phyloP scores from a whole-genome alignment of 2,113 vertebrate genomes.

The Pongo abelii region DNA sequence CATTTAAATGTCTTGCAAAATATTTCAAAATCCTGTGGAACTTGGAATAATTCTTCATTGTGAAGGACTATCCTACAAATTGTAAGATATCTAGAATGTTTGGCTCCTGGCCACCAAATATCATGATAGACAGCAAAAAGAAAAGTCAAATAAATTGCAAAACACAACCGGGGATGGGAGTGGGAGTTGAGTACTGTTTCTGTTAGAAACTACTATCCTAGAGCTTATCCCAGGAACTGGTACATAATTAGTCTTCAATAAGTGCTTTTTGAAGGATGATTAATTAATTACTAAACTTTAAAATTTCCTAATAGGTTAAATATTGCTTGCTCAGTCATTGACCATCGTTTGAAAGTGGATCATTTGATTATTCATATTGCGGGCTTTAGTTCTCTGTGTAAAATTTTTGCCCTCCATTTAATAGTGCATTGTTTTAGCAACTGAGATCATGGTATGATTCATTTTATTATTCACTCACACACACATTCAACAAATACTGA shows the following conservation, averaged over 20 bases:
- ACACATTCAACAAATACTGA: background rate
- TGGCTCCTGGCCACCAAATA: background rate
- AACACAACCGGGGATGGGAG: background rate
- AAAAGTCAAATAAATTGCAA: background rate
- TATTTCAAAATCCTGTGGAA: background rate
- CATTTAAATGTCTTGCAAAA: background rate
- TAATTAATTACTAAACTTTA: background rate
- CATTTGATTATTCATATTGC: background rate
- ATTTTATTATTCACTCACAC: background rate
- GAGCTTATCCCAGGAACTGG: background rate
- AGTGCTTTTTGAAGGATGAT: background rate
- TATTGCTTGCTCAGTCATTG: background rate
- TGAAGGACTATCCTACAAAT: background rate
- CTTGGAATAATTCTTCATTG: background rate
- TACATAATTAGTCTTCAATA: background rate
- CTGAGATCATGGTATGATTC: background rate
- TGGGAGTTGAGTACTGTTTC: background rate
- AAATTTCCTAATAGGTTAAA: background rate
- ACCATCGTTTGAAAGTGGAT: background rate
- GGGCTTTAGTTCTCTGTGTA: background rate
- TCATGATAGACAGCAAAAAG: background rate
- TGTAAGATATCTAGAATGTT: background rate
- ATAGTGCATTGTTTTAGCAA: background rate
- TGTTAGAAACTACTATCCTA: background rate
- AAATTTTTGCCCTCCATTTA: background rate